These are phyloP conservation scores for Danio jaintianensis DNA, from an alignment of 2,797 vertebrate species.

Conservation along the genomic window DNA sequence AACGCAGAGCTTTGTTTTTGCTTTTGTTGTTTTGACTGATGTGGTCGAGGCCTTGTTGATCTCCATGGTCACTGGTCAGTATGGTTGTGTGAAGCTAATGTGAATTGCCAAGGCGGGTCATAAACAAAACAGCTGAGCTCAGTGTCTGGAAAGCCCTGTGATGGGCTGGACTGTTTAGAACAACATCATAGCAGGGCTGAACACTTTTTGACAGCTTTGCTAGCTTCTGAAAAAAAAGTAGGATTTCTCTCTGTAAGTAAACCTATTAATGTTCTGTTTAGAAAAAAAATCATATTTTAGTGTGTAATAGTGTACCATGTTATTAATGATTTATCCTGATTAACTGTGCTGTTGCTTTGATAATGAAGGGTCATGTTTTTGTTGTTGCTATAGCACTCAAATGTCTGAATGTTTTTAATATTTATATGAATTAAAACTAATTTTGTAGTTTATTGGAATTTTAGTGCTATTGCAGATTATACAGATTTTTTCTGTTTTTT, in stretches of 20 bases:
- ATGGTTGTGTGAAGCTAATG: background rate
- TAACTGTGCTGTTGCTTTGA: conserved; percentile 1
- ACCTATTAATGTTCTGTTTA: background rate
- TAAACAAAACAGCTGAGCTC: conserved; percentile 65
- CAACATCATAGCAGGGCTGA: conserved; percentile 38
- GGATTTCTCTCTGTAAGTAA: background rate
- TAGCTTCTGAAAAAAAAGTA: background rate
- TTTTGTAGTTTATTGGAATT: background rate
- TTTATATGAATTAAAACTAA: background rate
- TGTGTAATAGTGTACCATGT: background rate
- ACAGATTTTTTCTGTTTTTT: background rate
- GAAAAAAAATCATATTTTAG: background rate
- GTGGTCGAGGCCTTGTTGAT: conserved; percentile 35
- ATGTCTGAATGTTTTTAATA: background rate
- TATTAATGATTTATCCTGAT: background rate
- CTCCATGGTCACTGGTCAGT: conserved; percentile 26
- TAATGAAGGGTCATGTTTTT: background rate
- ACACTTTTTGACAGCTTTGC: conserved; percentile 9
- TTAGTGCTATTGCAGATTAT: background rate
- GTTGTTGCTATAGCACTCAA: background rate
- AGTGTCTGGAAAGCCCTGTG: conserved; percentile 68
- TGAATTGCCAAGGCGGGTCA: conserved; percentile 50
- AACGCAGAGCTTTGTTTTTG: conserved; percentile 42
- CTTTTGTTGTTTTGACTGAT: conserved; percentile 25
- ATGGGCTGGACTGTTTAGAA: conserved; percentile 37